These are phyloP conservation scores for Drymodes brunneopygia DNA, from an alignment of 2,113 vertebrate genomes.

Conservation along the genomic window DNA sequence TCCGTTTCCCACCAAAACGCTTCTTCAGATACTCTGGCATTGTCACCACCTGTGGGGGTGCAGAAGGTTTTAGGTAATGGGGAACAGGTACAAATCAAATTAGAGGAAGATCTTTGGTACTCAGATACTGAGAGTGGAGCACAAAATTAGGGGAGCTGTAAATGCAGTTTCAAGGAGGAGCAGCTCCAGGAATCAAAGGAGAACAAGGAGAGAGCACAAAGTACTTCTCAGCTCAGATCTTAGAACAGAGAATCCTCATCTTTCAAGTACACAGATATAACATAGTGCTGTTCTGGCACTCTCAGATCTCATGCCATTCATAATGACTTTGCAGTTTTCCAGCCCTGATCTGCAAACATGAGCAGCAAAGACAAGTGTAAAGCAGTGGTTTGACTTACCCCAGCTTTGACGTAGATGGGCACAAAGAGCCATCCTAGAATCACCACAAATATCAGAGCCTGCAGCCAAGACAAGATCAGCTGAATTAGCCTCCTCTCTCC, in stretches of 20 bases:
- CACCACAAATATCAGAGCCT: constrained; percentile 88
- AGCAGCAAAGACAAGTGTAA: not conserved
- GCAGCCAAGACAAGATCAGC: constrained; percentile 31
- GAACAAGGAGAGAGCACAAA: not conserved
- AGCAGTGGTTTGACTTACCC: constrained; percentile 74
- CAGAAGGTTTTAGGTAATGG: not conserved
- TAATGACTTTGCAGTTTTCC: not conserved
- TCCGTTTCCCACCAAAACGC: constrained; percentile 90
- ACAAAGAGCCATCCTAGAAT: constrained; percentile 94
- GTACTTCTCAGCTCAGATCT: not conserved
- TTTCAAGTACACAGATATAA: not conserved
- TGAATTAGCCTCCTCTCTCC: not conserved
- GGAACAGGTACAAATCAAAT: not conserved
- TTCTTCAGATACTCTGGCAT: constrained; percentile 97
- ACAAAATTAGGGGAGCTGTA: not conserved
- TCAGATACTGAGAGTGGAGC: not conserved
- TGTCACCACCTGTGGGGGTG: constrained; percentile 82
- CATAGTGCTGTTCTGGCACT: not conserved
- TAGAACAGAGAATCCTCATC: not conserved
- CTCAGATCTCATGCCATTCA: not conserved
- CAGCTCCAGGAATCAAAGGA: not conserved
- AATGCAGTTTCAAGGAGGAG: not conserved
- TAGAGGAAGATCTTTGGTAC: not conserved
- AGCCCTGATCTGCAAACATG: not conserved
- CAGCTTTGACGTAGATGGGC: constrained; percentile 93